These are phyloP conservation scores for Eidolon dupreanum DNA, from an alignment of 2,797 vertebrate species.

Conservation along the genomic window DNA sequence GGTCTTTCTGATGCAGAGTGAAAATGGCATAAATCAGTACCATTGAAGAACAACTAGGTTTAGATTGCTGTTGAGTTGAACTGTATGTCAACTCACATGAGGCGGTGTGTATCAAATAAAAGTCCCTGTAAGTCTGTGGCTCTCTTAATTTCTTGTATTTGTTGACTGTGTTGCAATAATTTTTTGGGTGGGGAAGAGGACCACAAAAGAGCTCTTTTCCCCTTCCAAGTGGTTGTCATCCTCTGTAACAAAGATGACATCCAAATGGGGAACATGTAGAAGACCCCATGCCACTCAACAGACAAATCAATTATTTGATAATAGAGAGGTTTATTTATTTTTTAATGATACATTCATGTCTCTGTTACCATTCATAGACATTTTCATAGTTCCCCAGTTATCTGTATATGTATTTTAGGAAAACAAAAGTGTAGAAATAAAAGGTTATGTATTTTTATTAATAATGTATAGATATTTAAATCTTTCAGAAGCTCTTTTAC, in stretches of 20 bases:
- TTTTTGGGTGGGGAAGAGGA: background rate
- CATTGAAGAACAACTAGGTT: background rate
- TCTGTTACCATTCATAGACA: background rate
- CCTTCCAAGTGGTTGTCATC: background rate
- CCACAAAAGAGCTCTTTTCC: background rate
- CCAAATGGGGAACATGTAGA: background rate
- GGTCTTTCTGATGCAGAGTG: background rate
- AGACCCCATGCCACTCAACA: background rate
- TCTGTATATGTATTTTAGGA: background rate
- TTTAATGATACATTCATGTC: background rate
- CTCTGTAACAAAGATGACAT: constrained; percentile 21
- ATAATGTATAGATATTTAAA: background rate
- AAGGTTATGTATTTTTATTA: background rate
- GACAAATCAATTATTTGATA: constrained; percentile 25
- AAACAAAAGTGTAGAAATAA: constrained; percentile 1
- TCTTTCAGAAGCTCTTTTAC: constrained; percentile 28
- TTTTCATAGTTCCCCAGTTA: background rate
- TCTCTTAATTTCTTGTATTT: constrained; percentile 16
- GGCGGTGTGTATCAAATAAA: background rate
- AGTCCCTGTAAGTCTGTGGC: background rate
- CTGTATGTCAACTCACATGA: background rate
- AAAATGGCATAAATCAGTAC: background rate
- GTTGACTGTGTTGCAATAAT: background rate
- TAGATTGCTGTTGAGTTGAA: background rate
- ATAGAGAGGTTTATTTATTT: background rate